Conservation (phyloP, 2,888 invertebrate species). For the Aethes cnicana region DNA sequence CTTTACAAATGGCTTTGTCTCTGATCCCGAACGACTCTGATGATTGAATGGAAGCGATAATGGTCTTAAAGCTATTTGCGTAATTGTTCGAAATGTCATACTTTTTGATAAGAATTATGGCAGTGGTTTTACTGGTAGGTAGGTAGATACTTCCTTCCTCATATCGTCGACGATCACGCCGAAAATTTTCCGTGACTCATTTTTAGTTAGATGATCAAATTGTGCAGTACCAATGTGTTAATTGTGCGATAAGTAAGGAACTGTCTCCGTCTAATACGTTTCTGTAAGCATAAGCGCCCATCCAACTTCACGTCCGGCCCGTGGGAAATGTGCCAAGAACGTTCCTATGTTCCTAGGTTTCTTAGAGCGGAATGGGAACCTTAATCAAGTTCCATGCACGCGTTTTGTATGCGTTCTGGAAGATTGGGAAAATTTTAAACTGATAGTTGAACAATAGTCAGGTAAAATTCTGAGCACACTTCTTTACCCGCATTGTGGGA, state of each 20-base stretch:
- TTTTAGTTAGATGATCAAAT: conserved; percentile 10
- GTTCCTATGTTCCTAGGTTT: conserved; percentile 50
- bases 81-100: background rate
- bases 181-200: conserved; percentile 19
- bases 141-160: background rate
- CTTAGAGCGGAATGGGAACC: conserved; percentile 41
- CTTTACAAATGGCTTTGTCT: conserved; percentile 17
- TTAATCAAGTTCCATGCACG: conserved; percentile 43
- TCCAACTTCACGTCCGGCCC: conserved; percentile 50
- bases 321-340: conserved; percentile 59
- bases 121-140: background rate
- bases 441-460: conserved; percentile 9
- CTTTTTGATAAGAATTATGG: background rate
- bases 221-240: conserved; percentile 22
- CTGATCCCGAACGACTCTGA: conserved; percentile 11
- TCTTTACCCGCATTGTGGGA: conserved; percentile 5
- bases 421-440: conserved; percentile 23
- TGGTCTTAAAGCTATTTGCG: conserved; percentile 8
- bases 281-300: conserved; percentile 25
- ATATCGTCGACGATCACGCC: background rate
- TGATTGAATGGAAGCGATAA: conserved; percentile 8
- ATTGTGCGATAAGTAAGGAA: conserved; percentile 26
- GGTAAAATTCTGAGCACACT: conserved; percentile 1
- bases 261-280: conserved; percentile 24
- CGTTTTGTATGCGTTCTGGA: conserved; percentile 18